These are phyloP conservation scores for Periophthalmus magnuspinnatus DNA, from an alignment of 2,797 vertebrate species.

Conservation along the genomic window DNA sequence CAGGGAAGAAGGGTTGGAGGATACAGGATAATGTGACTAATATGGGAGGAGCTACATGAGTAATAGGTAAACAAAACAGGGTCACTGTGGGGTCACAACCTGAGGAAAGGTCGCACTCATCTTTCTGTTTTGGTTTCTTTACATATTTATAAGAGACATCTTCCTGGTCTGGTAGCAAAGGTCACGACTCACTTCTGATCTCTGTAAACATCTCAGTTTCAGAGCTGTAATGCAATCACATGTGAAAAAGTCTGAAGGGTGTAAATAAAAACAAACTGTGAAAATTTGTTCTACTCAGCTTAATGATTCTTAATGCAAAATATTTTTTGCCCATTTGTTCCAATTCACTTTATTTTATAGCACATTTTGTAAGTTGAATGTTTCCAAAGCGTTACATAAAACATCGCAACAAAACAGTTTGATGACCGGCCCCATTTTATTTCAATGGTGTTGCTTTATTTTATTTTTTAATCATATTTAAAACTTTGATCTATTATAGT, in stretches of 20 bases:
- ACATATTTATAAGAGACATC: slow-evolving; percentile 2
- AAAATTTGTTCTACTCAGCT: not conserved
- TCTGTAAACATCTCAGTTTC: slow-evolving; percentile 11
- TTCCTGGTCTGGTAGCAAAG: slow-evolving; percentile 13
- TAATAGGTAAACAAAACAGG: slow-evolving; percentile 88
- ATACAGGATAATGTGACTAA: slow-evolving; percentile 80
- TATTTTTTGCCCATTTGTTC: too few relatives aligned
- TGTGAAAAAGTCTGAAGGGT: not conserved
- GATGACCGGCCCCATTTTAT: too few relatives aligned
- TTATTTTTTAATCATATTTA: not conserved
- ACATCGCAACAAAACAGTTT: too few relatives aligned
- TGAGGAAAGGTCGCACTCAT: slow-evolving; percentile 39
- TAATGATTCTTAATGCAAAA: too few relatives aligned
- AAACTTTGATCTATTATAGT: not conserved
- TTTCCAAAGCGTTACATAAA: too few relatives aligned
- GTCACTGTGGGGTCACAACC: slow-evolving; percentile 84
- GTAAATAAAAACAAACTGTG: not conserved
- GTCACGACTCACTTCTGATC: slow-evolving; percentile 10
- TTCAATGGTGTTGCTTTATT: not conserved
- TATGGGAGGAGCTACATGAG: slow-evolving; percentile 75
- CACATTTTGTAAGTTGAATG: too few relatives aligned
- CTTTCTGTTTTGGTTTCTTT: slow-evolving; percentile 20
- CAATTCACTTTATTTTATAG: too few relatives aligned
- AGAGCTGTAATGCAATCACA: not conserved
- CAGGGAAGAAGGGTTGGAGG: slow-evolving; percentile 58